Evolutionary conservation across 1,140 invertebrate genomes (phyloP).

Genomic region (Drosophila busckii): DNA sequence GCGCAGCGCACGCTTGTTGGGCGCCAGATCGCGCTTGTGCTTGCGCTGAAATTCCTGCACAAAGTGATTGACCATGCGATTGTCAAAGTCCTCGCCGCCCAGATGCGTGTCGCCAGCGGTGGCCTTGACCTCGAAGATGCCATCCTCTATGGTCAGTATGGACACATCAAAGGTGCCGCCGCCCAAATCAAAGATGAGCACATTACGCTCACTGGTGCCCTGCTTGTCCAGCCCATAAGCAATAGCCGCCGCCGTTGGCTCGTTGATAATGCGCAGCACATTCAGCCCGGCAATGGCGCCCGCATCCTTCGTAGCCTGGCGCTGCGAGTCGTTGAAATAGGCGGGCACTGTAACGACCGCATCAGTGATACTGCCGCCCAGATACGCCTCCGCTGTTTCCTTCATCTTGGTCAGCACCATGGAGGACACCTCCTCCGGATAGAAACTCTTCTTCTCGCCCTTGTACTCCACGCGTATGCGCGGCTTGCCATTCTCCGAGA

Average conservation of each 20-base stretch:
- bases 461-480: conserved; percentile 94
- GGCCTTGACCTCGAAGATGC: conserved; percentile 97
- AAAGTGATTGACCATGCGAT: conserved; percentile 96
- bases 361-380: conserved; percentile 92
- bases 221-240: conserved; percentile 99
- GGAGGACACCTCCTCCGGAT: conserved; percentile 93
- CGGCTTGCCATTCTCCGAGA: conserved; percentile 89
- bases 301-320: conserved; percentile 94
- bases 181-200: conserved; percentile 95
- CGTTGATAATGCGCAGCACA: conserved; percentile 94
- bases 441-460: conserved; percentile 93
- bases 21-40: conserved; percentile 94
- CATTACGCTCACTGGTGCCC: conserved; percentile 88
- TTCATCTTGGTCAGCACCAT: conserved; percentile 96
- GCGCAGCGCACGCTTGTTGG: conserved; percentile 93
- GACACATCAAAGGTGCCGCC: conserved; percentile 99
- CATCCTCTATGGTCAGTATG: conserved; percentile 96
- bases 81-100: conserved; percentile 98
- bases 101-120: conserved; percentile 98
- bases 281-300: conserved; percentile 92
- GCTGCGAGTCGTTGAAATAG: conserved; percentile 94
- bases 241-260: conserved; percentile 99
- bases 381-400: conserved; percentile 95
- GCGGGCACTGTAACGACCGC: conserved; percentile 95
- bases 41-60: conserved; percentile 98